Conservation (phyloP, 64 coral and sea anemone genomes). For the Pocillopora damicornis region DNA sequence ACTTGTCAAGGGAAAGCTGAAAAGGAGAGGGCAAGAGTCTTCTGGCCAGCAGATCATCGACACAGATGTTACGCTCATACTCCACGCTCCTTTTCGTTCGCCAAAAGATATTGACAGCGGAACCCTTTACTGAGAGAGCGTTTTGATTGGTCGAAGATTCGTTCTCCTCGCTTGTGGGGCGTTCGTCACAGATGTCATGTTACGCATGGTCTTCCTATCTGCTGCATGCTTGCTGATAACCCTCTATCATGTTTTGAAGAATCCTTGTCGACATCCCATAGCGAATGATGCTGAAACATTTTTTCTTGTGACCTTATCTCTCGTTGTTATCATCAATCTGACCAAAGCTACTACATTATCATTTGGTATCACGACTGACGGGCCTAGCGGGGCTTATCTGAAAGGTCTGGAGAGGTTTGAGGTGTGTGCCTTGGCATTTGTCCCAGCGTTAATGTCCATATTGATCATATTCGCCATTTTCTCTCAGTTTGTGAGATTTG, state of each 20-base stretch:
- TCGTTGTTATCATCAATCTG: no score
- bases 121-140: constrained; percentile 59
- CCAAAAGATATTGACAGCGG: constrained; percentile 30
- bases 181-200: no score
- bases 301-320: no score
- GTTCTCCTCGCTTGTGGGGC: constrained; percentile 31
- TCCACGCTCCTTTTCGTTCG: constrained; percentile 47
- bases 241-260: no score
- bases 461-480: not conserved
- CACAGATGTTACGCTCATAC: constrained; percentile 30
- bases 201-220: no score
- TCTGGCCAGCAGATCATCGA: not conserved
- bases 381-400: not conserved
- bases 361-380: not conserved
- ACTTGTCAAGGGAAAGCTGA: not conserved
- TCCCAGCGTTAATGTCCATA: no score
- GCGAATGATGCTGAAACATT: no score
- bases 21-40: not conserved
- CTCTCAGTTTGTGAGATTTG: constrained; percentile 1
- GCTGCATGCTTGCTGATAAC: no score
- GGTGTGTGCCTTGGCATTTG: not conserved
- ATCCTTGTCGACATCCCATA: no score
- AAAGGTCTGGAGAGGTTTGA: not conserved
- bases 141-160: constrained; percentile 63
- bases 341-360: no score